phyloP scores from a whole-genome alignment of 2,797 vertebrate species.

The Gymnopithys bicolor region DNA sequence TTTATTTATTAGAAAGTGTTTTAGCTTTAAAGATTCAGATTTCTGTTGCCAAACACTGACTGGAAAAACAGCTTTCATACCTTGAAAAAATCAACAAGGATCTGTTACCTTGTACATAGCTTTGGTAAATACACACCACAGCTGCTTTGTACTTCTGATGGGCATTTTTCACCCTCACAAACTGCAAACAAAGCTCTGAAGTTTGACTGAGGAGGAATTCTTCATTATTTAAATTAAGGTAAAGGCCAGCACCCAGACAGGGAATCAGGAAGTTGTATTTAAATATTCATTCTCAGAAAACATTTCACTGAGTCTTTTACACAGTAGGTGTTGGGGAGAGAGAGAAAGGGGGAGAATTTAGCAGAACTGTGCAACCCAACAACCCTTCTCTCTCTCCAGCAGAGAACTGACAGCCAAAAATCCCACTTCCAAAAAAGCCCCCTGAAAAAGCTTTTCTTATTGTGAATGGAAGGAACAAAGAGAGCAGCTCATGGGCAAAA shows the following conservation, averaged over 20 bases:
- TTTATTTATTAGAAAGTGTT: not conserved
- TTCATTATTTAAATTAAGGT: not conserved
- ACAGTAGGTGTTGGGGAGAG: not conserved
- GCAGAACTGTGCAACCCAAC: not conserved
- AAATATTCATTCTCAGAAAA: not conserved
- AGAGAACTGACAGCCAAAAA: not conserved
- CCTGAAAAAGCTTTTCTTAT: not conserved
- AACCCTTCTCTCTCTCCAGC: too few relatives aligned
- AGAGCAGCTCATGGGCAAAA: not conserved
- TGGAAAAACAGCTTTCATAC: not conserved
- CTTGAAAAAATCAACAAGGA: not conserved
- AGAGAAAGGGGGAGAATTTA: not conserved
- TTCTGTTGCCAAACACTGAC: not conserved
- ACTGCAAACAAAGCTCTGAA: not conserved
- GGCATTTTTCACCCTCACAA: not conserved
- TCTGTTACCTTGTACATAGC: not conserved
- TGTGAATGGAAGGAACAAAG: not conserved
- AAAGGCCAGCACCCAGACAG: not conserved
- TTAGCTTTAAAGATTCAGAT: not conserved
- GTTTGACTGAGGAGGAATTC: not conserved
- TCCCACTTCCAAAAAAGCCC: not conserved
- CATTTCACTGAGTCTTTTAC: not conserved
- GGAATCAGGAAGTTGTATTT: not conserved
- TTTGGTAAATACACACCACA: not conserved
- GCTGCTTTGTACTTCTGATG: not conserved